phyloP scores from a whole-genome alignment of 2,113 vertebrate species.

The Cromileptes altivelis region DNA sequence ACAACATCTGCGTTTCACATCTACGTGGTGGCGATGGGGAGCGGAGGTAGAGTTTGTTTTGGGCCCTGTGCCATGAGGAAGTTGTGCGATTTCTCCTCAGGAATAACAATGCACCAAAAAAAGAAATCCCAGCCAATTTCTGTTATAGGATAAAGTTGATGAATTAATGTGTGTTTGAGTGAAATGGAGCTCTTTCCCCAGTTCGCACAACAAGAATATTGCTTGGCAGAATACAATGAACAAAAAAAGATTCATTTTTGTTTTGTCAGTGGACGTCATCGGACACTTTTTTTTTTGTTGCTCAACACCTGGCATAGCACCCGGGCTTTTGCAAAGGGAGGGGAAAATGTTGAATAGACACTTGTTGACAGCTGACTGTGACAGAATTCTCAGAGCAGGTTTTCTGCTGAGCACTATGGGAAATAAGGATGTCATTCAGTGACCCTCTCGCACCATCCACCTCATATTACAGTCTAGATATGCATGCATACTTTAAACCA shows the following conservation, averaged over 20 bases:
- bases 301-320: constrained; percentile 20
- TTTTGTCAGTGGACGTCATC: constrained; percentile 12
- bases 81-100: constrained; percentile 23
- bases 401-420: constrained; percentile 75
- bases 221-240: background rate
- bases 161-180: background rate
- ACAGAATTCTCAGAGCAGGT: constrained; percentile 28
- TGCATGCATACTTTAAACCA: constrained; percentile 25
- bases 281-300: constrained; percentile 4
- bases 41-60: constrained; percentile 31
- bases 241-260: background rate
- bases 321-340: background rate
- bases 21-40: constrained; percentile 27
- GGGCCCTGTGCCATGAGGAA: constrained; percentile 65
- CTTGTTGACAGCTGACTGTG: constrained; percentile 61
- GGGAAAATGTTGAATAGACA: constrained; percentile 69
- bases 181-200: background rate
- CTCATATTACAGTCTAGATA: constrained; percentile 63
- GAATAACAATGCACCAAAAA: constrained; percentile 3
- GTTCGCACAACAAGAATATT: constrained; percentile 8
- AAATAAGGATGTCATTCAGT: constrained; percentile 49
- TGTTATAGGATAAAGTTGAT: background rate
- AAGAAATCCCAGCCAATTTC: background rate
- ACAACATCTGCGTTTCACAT: constrained; percentile 76
- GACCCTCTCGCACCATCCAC: constrained; percentile 27